These are phyloP conservation scores for Drosophila lacteicornis DNA, from an alignment of 1,140 invertebrate genomes.

Conservation along the genomic window DNA sequence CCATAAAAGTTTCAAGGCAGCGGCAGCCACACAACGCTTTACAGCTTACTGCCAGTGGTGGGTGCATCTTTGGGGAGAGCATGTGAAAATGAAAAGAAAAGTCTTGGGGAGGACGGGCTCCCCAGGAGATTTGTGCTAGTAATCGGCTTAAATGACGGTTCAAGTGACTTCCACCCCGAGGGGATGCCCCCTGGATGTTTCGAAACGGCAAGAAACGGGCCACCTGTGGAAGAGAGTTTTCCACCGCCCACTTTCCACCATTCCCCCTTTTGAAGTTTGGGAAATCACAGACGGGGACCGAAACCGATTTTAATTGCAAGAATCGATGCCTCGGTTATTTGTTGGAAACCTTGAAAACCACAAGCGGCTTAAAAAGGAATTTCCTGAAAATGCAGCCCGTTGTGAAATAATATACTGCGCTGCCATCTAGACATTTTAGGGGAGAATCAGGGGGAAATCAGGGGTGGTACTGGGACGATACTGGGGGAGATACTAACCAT, in stretches of 20 bases:
- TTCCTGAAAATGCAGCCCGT: conserved; percentile 28
- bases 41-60: conserved; percentile 23
- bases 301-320: conserved; percentile 50
- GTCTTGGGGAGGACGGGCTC: background rate
- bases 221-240: conserved; percentile 28
- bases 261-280: conserved; percentile 36
- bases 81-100: background rate
- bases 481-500: conserved; percentile 6
- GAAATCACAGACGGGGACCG: background rate
- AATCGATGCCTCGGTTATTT: conserved; percentile 35
- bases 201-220: conserved; percentile 32
- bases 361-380: conserved; percentile 41
- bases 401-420: conserved; percentile 6
- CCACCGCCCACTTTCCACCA: background rate
- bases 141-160: conserved; percentile 77
- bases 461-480: too few species aligned
- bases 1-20: conserved; percentile 37
- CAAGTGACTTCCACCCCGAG: conserved; percentile 27
- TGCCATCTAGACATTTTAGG: conserved; percentile 8
- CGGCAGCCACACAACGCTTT: conserved; percentile 14
- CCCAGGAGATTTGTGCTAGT: conserved; percentile 57
- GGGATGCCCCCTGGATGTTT: conserved; percentile 23
- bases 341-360: conserved; percentile 28
- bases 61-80: conserved; percentile 16
- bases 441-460: background rate